Conservation (phyloP, 2,113 vertebrate species). For the Corythornis madagascariensis region DNA sequence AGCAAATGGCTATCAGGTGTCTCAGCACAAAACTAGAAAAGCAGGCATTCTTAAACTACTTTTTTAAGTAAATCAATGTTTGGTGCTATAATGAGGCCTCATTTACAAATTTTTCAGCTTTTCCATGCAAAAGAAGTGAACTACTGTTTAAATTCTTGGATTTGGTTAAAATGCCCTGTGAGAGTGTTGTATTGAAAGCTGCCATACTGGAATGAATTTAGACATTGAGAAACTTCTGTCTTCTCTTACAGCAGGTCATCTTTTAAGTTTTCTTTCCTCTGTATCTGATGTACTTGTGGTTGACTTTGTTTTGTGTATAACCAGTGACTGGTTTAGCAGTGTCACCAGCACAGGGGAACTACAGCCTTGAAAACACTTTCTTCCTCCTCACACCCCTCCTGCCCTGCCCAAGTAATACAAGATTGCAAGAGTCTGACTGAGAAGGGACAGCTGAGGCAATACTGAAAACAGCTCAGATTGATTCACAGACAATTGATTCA, state of each 20-base stretch:
- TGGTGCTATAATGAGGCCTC: neutral
- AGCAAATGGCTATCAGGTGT: neutral
- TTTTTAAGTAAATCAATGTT: neutral
- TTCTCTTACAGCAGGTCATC: neutral
- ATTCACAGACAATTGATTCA: neutral
- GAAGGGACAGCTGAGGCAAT: neutral
- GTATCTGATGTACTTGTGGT: neutral
- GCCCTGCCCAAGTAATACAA: neutral
- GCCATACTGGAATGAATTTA: neutral
- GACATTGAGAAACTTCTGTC: neutral
- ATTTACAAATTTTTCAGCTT: neutral
- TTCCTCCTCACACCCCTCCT: neutral
- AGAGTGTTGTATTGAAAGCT: neutral
- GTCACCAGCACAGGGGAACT: neutral
- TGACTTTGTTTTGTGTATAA: neutral
- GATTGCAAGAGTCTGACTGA: neutral
- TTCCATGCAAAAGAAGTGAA: neutral
- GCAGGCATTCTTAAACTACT: neutral
- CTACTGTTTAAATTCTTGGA: neutral
- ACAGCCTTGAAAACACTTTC: neutral
- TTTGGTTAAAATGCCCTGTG: neutral
- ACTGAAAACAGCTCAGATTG: neutral
- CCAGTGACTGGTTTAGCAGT: neutral
- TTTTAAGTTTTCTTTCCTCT: neutral
- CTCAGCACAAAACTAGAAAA: slow-evolving; percentile 24